phyloP scores from a whole-genome alignment of 2,113 vertebrate species.

The Sus scrofa region T2T-Sscrofa CM000814.6:92704501-92705000 shows the following conservation, averaged over 20 bases:
- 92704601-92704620: not conserved
- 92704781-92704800: not conserved
- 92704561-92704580: not conserved
- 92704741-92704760: not conserved
- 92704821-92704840: too few species aligned
- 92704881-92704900: too few species aligned
- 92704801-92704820: not conserved
- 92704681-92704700: conserved; percentile 1
- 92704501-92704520: not conserved
- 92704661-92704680: not conserved
- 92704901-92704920: too few species aligned
- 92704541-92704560: not conserved
- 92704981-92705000: too few species aligned
- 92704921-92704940: too few species aligned
- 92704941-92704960: too few species aligned
- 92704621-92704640: not conserved
- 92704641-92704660: not conserved
- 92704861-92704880: too few species aligned
- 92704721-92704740: not conserved
- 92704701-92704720: conserved; percentile 23
- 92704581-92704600: not conserved
- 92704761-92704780: not conserved
- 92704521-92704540: not conserved
- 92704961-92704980: too few species aligned
- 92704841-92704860: too few species aligned